Conservation (phyloP, 2,797 vertebrate species). For the Cercopithecus mitis region DNA sequence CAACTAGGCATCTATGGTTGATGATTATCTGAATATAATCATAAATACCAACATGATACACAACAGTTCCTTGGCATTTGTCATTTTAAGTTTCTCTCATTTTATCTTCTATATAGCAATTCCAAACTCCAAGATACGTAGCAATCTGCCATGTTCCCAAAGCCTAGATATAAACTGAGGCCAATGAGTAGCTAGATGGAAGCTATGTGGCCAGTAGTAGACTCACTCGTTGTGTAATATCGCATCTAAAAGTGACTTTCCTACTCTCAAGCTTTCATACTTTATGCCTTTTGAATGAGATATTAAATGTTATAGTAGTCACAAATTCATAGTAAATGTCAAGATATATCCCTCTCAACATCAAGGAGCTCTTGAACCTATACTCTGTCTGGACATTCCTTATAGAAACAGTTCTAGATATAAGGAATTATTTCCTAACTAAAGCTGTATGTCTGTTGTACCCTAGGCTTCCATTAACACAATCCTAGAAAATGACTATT, state of each 20-base stretch:
- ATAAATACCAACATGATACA: neutral
- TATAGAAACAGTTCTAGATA: neutral
- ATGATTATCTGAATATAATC: neutral
- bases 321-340: neutral
- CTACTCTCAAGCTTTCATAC: neutral
- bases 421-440: neutral
- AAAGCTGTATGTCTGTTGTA: neutral
- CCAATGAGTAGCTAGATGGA: neutral
- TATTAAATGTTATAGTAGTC: neutral
- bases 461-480: constrained; percentile 1
- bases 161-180: neutral
- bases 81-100: neutral
- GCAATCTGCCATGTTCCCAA: neutral
- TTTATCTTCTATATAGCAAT: neutral
- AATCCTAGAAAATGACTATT: neutral
- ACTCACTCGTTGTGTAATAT: neutral
- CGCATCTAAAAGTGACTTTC: neutral
- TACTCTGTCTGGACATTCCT: neutral
- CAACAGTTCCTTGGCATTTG: neutral
- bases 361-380: neutral
- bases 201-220: neutral
- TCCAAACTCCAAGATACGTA: neutral
- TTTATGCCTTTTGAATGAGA: neutral
- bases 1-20: neutral
- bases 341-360: neutral